Conservation (phyloP, 2,113 vertebrate species). For the Ardeotis arabs region DNA sequence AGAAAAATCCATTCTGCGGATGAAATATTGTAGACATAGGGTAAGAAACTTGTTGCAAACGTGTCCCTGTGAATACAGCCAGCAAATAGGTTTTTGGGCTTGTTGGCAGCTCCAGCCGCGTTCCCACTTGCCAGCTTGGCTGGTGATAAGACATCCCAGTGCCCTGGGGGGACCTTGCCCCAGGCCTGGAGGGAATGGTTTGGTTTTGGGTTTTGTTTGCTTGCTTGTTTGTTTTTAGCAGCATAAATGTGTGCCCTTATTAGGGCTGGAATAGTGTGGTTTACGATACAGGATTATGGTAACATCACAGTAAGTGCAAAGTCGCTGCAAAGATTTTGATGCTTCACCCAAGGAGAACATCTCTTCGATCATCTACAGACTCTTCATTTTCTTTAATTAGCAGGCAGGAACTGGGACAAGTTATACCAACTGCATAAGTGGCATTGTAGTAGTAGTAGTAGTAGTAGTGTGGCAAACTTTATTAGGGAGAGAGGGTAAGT, state of each 20-base stretch:
- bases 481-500: slow-evolving; percentile 29
- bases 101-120: neutral
- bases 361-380: neutral
- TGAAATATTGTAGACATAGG: neutral
- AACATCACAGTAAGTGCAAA: neutral
- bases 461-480: slow-evolving; percentile 22
- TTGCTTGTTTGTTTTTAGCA: neutral
- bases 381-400: slow-evolving; percentile 57
- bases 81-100: neutral
- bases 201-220: fast-evolving
- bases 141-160: neutral
- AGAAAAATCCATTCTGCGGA: neutral
- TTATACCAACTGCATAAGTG: neutral
- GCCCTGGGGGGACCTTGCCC: neutral
- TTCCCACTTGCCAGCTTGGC: fast-evolving
- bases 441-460: neutral
- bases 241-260: neutral
- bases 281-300: neutral
- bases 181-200: neutral
- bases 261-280: neutral
- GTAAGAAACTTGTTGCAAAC: neutral
- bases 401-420: slow-evolving; percentile 36
- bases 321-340: neutral
- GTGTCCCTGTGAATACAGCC: neutral
- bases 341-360: neutral